Base-by-base conservation (phyloP, 35 echinoderm and acorn worm genomes). In the Strongylocentrotus purpuratus region DNA sequence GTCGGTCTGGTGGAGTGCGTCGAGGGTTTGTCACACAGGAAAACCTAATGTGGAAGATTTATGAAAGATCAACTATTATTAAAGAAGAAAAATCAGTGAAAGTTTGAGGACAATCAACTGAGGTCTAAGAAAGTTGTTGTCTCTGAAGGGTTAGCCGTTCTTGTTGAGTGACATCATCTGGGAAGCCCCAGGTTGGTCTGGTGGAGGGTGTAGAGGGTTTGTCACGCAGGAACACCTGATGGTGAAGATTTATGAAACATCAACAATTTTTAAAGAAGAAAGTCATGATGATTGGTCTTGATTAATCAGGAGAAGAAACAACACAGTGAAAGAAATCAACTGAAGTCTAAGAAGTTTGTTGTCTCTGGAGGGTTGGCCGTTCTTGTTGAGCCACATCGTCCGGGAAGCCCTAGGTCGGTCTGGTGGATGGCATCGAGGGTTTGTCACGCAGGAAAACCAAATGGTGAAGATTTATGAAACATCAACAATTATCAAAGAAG, bases 401-500 rank as follows among this genome's bases (percentile, higher is more conserved):
- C 4, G 28, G 35, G 28, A 17, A 31, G 13, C 47, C 6, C 87
- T 48, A 86, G 33, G 28, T 46, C 33, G 33, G 50, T 17, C 88
- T 20, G 48, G 4, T 46, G 46, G 33, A 33, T 1, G 46, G 48
- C 11, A 48, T 95, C 22, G 70, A 17, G 0, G 89, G 52, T 46
- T 97, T 98, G 48, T 97, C 96, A 31, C 96, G 97, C 33, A 98
- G 87, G 90, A 98, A 98, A 31, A 98, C 96, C 97, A 97, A 65
- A 22, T 86, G 28, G 22, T 31, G 10, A 55, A 13, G 50, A 55
- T 14, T 55, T 55, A 55, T 55, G 50, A 55, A 55, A 12, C 0
- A 55, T 13, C 15, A 13, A 55, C 50, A 10, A 55, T 55, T 55
- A 55, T 55, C 11, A 55, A 6, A 41, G 35, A 41, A 41, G 35